Base-by-base conservation (phyloP, 2,797 vertebrate genomes). In the Danio choprae region DNA sequence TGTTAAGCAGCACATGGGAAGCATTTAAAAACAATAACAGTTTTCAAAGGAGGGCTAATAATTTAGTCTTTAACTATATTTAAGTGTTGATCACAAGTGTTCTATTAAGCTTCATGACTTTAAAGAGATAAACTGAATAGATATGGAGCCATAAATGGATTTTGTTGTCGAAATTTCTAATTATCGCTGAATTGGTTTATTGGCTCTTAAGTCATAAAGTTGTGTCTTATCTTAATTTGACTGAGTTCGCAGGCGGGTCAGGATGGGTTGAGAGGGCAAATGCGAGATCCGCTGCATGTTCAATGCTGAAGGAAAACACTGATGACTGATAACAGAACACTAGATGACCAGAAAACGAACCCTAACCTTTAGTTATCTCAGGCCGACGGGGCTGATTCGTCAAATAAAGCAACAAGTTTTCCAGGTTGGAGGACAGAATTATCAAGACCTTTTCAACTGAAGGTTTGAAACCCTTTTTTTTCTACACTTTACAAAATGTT, bases 171-270 rank as follows among this genome's bases (percentile, higher is more conserved):
- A 86, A 79, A 75, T 85, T 63, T 82, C 77, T 84, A 85, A 87
- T 86, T 86, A 87, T 85, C 69, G 43, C 81, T 81, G 79, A 80
- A 84, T 86, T 81, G 63, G 75, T 89, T 89, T 87, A 87, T 85
- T 68, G 68, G 62, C 70, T 73, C 73, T 75, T 63, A 58, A 75
- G 60, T n/a, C 62, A 77, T 87, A 75, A 80, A 76, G 40, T 64
- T 16, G 1, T 11, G 40, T 20, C 64, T 84, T 88, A 88, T 88
- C 87, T 86, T 86, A 85, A 86, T 88, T 86, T 77, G 81, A 36
- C 38, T 13, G 58, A 65, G 85, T 84, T 85, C 84, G 80, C 13
- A 44, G 22, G 77, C n/a, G 0, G 86, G 79, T 80, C 79, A 79
- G 65, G 78, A 38, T 50, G 36, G 38, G 58, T 5, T 50, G 74